Base-by-base conservation (phyloP, 2,113 vertebrate genomes). In the Rhinichthys klamathensis region DNA sequence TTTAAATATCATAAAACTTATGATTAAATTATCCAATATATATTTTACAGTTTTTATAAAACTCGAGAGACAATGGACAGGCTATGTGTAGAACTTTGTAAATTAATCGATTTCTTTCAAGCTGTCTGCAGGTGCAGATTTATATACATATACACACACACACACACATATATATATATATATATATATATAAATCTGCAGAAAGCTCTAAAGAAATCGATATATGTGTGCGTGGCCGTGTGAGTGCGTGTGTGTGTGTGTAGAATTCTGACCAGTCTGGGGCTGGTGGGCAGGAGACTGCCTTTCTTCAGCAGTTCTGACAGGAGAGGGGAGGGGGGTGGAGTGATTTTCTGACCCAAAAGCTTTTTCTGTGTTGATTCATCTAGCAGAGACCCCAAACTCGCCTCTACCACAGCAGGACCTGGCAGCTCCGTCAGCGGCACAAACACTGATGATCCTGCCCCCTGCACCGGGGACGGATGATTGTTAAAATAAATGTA, bases 241-340 rank as follows among this genome's bases (percentile, higher is more conserved):
- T 54, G 51, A 6, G 51, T 54, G 51, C 6, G 51, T 18, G 16
- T 6, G 51, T 7, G 16, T 21, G 16, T 6, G 35, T 32, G 16
- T 10, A 23, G 4, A 27, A 73, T 84, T 86, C 93, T 94, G 95
- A 98, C 97, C 96, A 97, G 96, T 95, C 97, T 96, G 92, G 97
- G 96, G 94, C 97, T 98, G 90, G 96, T 96, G 91, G 97, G 95
- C 93, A 99, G 93, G 88, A 98, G 95, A 93, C 94, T 97, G 92
- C 97, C 97, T 95, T 99, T 98, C 95, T 99, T 99, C 95, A 99
- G 96, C 92, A 99, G 95, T 94, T 99, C 97, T 91, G 97, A 98
- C 90, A 99, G 95, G 91, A 99, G 96, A 87, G 98, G 98, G 90
- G 98, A 99, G 82, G 97, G 97, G 89, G 97, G 97, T 69, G 97